Evolutionary conservation across 2,888 invertebrate species (phyloP).

Genomic region (Aleiodes leptofemur): DNA sequence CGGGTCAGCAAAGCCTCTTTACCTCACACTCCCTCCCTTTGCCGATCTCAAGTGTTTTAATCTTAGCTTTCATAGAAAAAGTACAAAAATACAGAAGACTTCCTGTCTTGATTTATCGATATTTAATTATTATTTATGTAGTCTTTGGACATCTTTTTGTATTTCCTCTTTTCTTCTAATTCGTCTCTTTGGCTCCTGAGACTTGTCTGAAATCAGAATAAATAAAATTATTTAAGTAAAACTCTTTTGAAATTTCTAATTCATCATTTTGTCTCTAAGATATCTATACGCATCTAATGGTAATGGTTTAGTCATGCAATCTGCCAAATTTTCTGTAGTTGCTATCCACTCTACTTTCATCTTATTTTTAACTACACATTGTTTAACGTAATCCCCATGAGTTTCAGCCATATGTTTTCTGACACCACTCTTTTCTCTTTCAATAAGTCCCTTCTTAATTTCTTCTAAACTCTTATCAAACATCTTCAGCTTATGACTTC

Average conservation of each 20-base stretch:
- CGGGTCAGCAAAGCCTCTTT: constrained; percentile 33
- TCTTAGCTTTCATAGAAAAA: not conserved
- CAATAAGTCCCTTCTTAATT: constrained; percentile 33
- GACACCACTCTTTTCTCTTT: constrained; percentile 43
- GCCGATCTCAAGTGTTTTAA: constrained; percentile 33
- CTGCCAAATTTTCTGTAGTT: constrained; percentile 46
- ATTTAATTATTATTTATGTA: too few species aligned
- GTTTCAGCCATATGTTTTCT: constrained; percentile 48
- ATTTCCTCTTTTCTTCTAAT: too few species aligned
- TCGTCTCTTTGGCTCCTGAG: too few species aligned
- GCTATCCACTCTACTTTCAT: constrained; percentile 45
- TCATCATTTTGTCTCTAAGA: constrained; percentile 25
- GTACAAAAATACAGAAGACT: too few species aligned
- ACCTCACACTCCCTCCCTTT: constrained; percentile 45
- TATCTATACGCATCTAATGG: constrained; percentile 38
- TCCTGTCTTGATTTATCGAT: too few species aligned
- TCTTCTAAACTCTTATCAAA: constrained; percentile 42
- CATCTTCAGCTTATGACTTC: constrained; percentile 46
- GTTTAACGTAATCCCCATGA: constrained; percentile 45
- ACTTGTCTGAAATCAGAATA: too few species aligned
- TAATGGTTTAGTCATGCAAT: constrained; percentile 47
- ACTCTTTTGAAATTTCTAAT: too few species aligned
- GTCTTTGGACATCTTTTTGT: too few species aligned
- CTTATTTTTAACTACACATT: constrained; percentile 44
- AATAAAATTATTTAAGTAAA: too few species aligned